Evolutionary conservation across 1,140 invertebrate genomes (phyloP), one percentile per base, ranked within the genome.

Genomic region (Colletes gigas): DNA sequence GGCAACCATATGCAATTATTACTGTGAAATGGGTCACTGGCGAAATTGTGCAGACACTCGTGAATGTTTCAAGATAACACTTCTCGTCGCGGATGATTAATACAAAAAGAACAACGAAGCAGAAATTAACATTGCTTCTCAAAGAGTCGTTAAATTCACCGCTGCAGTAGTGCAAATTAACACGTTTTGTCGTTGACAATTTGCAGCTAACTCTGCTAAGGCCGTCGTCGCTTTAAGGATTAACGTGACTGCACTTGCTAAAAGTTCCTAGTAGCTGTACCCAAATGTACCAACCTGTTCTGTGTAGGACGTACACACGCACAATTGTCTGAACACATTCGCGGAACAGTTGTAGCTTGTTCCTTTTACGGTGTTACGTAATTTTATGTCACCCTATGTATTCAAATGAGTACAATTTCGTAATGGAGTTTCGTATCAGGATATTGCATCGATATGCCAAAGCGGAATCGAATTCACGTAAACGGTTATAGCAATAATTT

Each of bases 141-240:
- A 0, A 67, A 70, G 57, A 10, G 55, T 47, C 66, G 57, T 65
- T 63, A 57, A 71, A 71, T 75, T 80, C 59, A 57, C 44, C 60
- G 50, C 21, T 15, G 68, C 70, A 30, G 10, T 10, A 10, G 50
- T 50, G 30, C 30, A 50, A 50, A 50, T 50, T 50, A 50, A 50
- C 50, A 50, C 50, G 19, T 73, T 62, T 76, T 65, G 72, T 68
- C 17, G 70, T 19, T 75, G 79, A 85, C 81, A 85, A 71, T 71
- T 66, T 39, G 59, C 68, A 75, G 80, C 66, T 85, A 67, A n/a
- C 63, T 60, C 17, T 9, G 63, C 30, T 59, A 55, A 83, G 73
- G 69, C 14, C 52, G 63, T 70, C 69, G 82, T 41, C 39, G 82
- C 78, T 85, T 85, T 81, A 85, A 77, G 70, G 82, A 84, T 84